Evolutionary conservation across 2,888 invertebrate species (phyloP).

Genomic region (Germaria angustata): DNA sequence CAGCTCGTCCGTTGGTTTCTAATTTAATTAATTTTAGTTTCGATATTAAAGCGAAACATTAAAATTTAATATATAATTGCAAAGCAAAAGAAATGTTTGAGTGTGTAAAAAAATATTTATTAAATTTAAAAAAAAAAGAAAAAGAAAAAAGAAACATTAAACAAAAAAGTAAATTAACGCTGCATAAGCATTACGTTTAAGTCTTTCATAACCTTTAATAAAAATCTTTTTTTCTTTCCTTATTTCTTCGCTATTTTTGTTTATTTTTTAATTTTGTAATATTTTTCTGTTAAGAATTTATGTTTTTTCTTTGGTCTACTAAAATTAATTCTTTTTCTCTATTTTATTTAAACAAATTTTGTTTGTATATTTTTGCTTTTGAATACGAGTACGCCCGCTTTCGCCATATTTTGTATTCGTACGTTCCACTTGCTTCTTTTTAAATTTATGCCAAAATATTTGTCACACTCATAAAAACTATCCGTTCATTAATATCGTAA

Average conservation of each 20-base stretch:
- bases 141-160: no score
- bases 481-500: not conserved
- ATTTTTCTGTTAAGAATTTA: not conserved
- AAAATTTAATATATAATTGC: not conserved
- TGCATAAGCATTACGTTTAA: not conserved
- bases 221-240: not conserved
- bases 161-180: not conserved
- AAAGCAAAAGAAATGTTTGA: not conserved
- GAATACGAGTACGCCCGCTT: conserved; percentile 24
- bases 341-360: not conserved
- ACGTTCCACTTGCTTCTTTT: not conserved
- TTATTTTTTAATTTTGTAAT: not conserved
- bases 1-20: conserved; percentile 13
- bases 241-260: not conserved
- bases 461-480: conserved; percentile 4
- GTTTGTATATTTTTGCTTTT: not conserved
- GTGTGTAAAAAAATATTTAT: not conserved
- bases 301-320: not conserved
- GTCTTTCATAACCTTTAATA: not conserved
- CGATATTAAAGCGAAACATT: not conserved
- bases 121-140: not conserved
- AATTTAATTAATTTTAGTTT: conserved; percentile 50
- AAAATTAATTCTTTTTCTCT: not conserved
- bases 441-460: conserved; percentile 42
- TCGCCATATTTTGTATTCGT: conserved; percentile 29